Percentiles rank a stretch among this genome's conserved stretches.
phyloP scores from a whole-genome alignment of 1,140 invertebrate species.

The Heliconius eleuchia region DNA sequence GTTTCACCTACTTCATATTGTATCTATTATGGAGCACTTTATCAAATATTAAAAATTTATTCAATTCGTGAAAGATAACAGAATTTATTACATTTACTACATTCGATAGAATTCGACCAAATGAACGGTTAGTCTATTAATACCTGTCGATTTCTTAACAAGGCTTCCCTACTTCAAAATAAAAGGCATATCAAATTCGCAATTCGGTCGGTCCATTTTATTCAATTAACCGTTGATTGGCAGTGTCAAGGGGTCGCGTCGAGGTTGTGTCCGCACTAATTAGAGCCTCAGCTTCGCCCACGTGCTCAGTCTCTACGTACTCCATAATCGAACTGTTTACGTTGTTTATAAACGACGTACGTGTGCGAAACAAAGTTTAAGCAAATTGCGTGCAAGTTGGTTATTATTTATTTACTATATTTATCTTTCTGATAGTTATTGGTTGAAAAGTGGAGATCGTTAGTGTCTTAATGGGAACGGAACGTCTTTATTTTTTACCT shows the following conservation, averaged over 20 bases:
- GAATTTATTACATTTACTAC: not conserved
- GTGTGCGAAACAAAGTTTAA: not conserved
- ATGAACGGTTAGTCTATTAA: not conserved
- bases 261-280: constrained; percentile 71
- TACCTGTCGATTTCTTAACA: not conserved
- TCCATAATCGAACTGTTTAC: constrained; percentile 5
- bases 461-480: too few relatives aligned
- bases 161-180: constrained; percentile 12
- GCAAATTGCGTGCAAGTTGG: not conserved
- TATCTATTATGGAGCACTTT: too few relatives aligned
- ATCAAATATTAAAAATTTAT: too few relatives aligned
- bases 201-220: constrained; percentile 67
- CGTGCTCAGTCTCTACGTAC: constrained; percentile 51
- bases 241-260: constrained; percentile 70
- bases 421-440: too few relatives aligned
- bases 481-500: too few relatives aligned
- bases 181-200: constrained; percentile 52
- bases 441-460: too few relatives aligned
- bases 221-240: constrained; percentile 75
- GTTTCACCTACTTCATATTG: too few relatives aligned
- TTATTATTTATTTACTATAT: not conserved
- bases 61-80: too few relatives aligned
- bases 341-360: not conserved
- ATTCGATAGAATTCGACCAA: not conserved
- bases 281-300: constrained; percentile 68